Evolutionary conservation across 2,888 invertebrate genomes (phyloP).

Genomic region (Drosophila mimica): DNA sequence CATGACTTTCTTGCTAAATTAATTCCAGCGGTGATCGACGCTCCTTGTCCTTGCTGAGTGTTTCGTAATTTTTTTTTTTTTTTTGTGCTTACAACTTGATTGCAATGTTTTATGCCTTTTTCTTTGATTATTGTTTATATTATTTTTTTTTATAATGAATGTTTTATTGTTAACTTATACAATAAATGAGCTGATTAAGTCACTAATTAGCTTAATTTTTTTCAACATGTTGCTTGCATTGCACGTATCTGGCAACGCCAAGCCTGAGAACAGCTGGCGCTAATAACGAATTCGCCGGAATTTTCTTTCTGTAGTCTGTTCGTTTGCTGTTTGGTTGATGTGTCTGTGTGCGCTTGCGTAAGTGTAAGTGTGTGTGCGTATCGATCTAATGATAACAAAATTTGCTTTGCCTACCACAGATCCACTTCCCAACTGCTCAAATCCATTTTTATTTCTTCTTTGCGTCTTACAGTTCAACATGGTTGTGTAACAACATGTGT

Average conservation of each 20-base stretch:
- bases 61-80: too few species aligned
- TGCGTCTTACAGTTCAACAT: background rate
- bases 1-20: too few species aligned
- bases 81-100: too few species aligned
- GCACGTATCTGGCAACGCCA: slow-evolving; percentile 25
- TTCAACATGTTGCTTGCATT: background rate
- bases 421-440: slow-evolving; percentile 20
- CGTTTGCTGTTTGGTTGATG: background rate
- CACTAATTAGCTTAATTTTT: background rate
- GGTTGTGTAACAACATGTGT: background rate
- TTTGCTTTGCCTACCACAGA: slow-evolving; percentile 5
- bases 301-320: background rate
- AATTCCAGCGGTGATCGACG: too few species aligned
- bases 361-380: slow-evolving; percentile 34
- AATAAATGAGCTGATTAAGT: background rate
- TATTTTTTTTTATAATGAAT: too few species aligned
- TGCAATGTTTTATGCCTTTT: too few species aligned
- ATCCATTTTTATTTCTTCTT: background rate
- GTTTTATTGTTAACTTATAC: too few species aligned
- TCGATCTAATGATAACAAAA: slow-evolving; percentile 27
- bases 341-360: slow-evolving; percentile 32
- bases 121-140: too few species aligned
- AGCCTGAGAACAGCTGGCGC: slow-evolving; percentile 24
- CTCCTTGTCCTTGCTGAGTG: too few species aligned
- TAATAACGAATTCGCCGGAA: slow-evolving; percentile 31